Evolutionary conservation across 2,113 vertebrate species (phyloP), one percentile per base, ranked within the genome.

Genomic region (Corythaeola cristata): DNA sequence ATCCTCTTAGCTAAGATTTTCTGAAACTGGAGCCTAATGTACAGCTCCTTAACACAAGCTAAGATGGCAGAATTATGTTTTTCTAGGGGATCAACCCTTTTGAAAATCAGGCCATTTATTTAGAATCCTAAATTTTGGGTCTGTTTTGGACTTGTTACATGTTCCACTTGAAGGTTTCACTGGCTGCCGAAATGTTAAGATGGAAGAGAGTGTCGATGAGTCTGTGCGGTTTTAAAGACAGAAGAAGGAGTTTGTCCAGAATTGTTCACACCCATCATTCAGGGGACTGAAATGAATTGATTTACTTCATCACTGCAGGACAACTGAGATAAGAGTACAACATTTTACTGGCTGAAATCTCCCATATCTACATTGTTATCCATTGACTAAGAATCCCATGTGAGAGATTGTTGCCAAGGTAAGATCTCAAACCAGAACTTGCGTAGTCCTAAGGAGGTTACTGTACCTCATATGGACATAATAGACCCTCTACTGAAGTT

Each of bases 1-100:
- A 94, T 73, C 59, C 11, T 79, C 33, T 89, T 90, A 88, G 50
- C 15, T 58, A 90, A 80, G 59, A 67, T 59, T 96, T 93, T 92
- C 50, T 83, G 44, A 84, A 93, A 86, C 50, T 58, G 32, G 4
- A 86, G 9, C 4, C 15, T 50, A 69, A 55, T 2, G 17, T 37
- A 23, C 1, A 3, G 24, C 27, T 92, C 35, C 13, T 89, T 84
- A 80, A 81, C 5, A 35, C 5, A 9, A 1, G 5, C 49, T 92
- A 41, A 80, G 39, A 58, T 73, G 41, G 8, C 8, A 59, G 20
- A 71, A 23, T 50, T 88, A 45, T 9, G 3, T 55, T 78, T 89
- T 82, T 79, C 32, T 59, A 73, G 24, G 7, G 15, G 7, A 60
- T 32, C 53, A 79, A 19, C 7, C 7, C 15, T 73, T 62, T 64